phyloP scores from a whole-genome alignment of 1,140 invertebrate species.

The Cotesia chilonis region DNA sequence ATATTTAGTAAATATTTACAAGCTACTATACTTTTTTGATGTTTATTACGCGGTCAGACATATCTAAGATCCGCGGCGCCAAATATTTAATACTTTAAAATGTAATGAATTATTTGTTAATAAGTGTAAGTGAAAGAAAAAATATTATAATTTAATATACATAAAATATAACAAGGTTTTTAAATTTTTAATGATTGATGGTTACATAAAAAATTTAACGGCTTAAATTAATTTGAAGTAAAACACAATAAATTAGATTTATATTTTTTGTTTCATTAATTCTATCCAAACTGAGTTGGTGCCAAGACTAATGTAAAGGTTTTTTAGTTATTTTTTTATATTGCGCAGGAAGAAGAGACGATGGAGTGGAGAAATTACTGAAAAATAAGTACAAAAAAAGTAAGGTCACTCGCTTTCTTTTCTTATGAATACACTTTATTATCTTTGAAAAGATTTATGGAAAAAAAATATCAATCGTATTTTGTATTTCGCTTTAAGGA shows the following conservation, averaged over 20 bases:
- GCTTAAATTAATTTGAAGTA: no score
- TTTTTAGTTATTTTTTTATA: neutral
- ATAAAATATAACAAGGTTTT: no score
- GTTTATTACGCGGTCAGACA: no score
- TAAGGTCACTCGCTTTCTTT: constrained; percentile 25
- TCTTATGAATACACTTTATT: constrained; percentile 13
- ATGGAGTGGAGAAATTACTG: constrained; percentile 12
- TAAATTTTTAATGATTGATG: neutral
- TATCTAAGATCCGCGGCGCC: neutral
- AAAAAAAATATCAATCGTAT: constrained; percentile 5
- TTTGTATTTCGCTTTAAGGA: neutral
- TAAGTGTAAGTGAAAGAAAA: no score
- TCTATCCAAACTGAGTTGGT: neutral
- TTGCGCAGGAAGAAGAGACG: constrained; percentile 16
- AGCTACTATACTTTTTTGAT: neutral
- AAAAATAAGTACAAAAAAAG: neutral
- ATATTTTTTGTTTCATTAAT: constrained; percentile 16
- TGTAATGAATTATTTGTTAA: no score
- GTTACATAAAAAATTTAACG: neutral
- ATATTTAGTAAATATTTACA: no score
- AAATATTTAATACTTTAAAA: neutral
- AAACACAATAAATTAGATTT: no score
- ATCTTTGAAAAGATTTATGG: constrained; percentile 2
- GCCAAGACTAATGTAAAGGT: constrained; percentile 9
- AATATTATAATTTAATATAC: no score